These are phyloP conservation scores for Argynnis bischoffii DNA, from an alignment of 2,888 invertebrate genomes.

Conservation along the genomic window DNA sequence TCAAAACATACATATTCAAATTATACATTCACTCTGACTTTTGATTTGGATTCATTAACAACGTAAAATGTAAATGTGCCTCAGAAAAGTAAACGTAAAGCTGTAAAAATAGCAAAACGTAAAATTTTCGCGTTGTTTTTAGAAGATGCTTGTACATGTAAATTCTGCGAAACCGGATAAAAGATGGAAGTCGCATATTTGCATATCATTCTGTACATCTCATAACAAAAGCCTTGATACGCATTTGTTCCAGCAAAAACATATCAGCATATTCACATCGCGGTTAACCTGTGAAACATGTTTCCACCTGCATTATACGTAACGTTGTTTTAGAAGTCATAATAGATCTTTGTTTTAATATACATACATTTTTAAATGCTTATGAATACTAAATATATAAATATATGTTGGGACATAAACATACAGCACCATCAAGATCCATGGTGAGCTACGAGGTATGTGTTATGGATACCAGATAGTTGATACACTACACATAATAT, in stretches of 20 bases:
- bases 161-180: constrained; percentile 34
- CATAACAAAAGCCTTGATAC: constrained; percentile 34
- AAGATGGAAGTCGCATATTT: constrained; percentile 34
- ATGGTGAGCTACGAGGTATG: too few species aligned
- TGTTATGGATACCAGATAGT: too few species aligned
- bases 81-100: background rate
- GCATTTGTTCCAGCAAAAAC: constrained; percentile 35
- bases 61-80: constrained; percentile 6
- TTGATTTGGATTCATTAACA: constrained; percentile 13
- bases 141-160: constrained; percentile 24
- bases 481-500: too few species aligned
- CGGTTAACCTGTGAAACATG: background rate
- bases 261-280: constrained; percentile 22
- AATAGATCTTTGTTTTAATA: too few species aligned
- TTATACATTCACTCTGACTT: background rate
- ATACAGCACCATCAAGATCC: too few species aligned
- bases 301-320: constrained; percentile 8
- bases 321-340: too few species aligned
- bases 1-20: too few species aligned
- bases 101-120: constrained; percentile 24
- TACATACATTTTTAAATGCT: too few species aligned
- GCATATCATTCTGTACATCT: constrained; percentile 39
- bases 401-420: too few species aligned
- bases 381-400: too few species aligned
- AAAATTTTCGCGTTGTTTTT: constrained; percentile 26